These are phyloP conservation scores for Lemur catta DNA, from an alignment of 2,797 vertebrate species.

Conservation along the genomic window DNA sequence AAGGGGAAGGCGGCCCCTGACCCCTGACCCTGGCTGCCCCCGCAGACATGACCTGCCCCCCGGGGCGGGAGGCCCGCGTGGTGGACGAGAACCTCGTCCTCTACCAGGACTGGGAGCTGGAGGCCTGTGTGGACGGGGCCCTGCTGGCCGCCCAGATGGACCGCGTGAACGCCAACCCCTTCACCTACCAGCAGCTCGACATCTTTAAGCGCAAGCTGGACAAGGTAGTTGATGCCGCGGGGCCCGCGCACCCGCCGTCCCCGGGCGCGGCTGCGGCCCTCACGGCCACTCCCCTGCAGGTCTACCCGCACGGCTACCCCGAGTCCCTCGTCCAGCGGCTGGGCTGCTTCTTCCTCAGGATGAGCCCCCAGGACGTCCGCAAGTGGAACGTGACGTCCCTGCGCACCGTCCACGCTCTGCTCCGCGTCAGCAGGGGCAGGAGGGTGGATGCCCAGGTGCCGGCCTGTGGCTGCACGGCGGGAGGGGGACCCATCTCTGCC, in stretches of 20 bases:
- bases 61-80: fast-evolving
- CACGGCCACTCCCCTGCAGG: constrained; percentile 45
- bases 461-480: too few species aligned
- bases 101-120: constrained; percentile 50
- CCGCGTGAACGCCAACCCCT: constrained; percentile 60
- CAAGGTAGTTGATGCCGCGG: constrained; percentile 60
- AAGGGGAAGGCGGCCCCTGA: neutral
- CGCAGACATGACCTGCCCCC: constrained; percentile 69
- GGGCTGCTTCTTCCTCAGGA: neutral
- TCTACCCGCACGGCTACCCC: constrained; percentile 79
- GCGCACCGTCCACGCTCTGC: constrained; percentile 62
- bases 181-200: constrained; percentile 75
- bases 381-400: constrained; percentile 78
- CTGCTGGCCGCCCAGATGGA: constrained; percentile 57
- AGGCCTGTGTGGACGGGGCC: constrained; percentile 64
- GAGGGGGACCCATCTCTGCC: neutral
- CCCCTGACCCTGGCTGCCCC: neutral
- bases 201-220: constrained; percentile 77
- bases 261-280: neutral
- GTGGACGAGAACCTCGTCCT: neutral
- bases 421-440: constrained; percentile 44
- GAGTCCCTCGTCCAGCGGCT: constrained; percentile 62
- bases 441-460: constrained; percentile 40
- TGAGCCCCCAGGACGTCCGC: constrained; percentile 56
- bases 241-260: neutral